A percentile compares a stretch with the other conserved stretches of the same genome.
Evolutionary conservation across 2,797 vertebrate genomes (phyloP).

Genomic region (Lepilemur ruficaudatus): DNA sequence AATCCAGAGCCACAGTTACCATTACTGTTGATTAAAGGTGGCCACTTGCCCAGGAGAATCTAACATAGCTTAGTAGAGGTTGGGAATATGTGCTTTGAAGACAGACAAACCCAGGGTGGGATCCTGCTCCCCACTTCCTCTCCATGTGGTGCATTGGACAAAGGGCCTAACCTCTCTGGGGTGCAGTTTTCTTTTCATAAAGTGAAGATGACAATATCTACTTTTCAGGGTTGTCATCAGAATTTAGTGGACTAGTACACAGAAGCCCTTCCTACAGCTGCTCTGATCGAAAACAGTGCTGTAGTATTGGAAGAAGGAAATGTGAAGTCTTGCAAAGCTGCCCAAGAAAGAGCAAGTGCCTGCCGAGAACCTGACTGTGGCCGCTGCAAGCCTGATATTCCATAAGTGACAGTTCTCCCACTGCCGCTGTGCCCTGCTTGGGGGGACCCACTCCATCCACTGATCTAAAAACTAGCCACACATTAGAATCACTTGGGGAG

Average conservation of each 20-base stretch:
- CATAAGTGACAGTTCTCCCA: too few relatives aligned
- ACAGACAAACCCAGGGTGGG: background rate
- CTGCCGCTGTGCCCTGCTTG: background rate
- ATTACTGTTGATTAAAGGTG: background rate
- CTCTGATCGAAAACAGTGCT: background rate
- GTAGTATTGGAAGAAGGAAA: background rate
- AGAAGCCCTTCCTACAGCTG: too few relatives aligned
- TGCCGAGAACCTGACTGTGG: fast-evolving
- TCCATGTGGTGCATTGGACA: background rate
- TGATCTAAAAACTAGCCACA: background rate
- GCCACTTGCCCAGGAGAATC: background rate
- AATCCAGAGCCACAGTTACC: background rate
- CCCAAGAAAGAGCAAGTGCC: background rate
- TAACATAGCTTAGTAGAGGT: background rate
- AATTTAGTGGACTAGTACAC: background rate
- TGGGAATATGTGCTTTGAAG: background rate
- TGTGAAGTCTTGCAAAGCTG: background rate
- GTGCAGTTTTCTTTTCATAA: background rate
- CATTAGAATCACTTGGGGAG: background rate
- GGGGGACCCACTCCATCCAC: fast-evolving
- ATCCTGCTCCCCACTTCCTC: background rate
- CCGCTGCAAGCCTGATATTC: background rate
- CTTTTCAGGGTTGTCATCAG: background rate
- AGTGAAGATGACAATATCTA: background rate
- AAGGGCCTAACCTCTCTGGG: background rate